A percentile compares a stretch with the other conserved stretches of the same genome.
Conservation (phyloP, 2,797 vertebrate genomes). For the Danionella dracula region DNA sequence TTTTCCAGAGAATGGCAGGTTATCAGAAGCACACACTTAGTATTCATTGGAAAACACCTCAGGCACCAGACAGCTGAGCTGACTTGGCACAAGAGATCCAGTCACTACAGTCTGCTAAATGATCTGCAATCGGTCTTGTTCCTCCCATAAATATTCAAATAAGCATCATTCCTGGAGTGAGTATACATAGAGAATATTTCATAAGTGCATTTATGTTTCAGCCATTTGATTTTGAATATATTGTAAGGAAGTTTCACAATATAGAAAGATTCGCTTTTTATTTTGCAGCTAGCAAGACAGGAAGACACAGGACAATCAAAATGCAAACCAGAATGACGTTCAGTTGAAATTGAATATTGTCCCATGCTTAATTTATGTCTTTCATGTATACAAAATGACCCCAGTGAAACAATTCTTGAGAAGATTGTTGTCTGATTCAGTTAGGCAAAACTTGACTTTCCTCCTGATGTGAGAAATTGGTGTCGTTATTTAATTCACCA, state of each 20-base stretch:
- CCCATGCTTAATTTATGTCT: not conserved
- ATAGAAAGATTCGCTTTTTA: no score
- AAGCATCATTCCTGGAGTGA: conserved; percentile 38
- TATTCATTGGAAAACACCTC: conserved; percentile 30
- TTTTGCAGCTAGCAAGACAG: not conserved
- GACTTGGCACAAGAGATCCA: conserved; percentile 20
- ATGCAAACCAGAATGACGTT: not conserved
- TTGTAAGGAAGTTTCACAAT: conserved; percentile 5
- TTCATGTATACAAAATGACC: not conserved
- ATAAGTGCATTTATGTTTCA: conserved; percentile 6
- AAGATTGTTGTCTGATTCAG: not conserved
- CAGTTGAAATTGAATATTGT: conserved; percentile 22
- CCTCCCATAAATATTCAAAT: conserved; percentile 71
- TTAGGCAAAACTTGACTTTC: no score
- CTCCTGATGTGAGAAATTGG: no score
- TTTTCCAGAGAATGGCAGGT: conserved; percentile 1
- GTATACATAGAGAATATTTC: conserved; percentile 5
- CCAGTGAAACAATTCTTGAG: not conserved
- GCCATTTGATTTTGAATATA: conserved; percentile 11
- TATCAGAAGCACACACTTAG: conserved; percentile 8
- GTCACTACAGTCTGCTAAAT: conserved; percentile 29
- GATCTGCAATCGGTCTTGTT: conserved; percentile 46
- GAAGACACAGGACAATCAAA: conserved; percentile 5
- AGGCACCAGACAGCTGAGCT: conserved; percentile 20
- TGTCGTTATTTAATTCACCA: no score